Evolutionary conservation across 35 echinoderm and acorn worm species (phyloP).

Genomic region (Ophiothrix spiculata): DNA sequence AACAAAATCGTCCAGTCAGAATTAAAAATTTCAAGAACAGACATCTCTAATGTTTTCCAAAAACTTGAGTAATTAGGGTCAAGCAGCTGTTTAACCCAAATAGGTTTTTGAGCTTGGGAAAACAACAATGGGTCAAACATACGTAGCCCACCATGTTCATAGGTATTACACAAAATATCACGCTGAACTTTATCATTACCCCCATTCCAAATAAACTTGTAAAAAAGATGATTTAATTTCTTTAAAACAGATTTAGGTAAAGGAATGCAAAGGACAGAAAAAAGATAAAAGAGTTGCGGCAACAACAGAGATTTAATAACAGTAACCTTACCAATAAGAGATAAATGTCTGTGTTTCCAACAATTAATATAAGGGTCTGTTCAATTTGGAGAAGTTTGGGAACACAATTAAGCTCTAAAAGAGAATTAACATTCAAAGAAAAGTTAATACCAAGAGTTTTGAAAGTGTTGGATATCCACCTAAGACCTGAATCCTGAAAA

Average conservation of each 20-base stretch:
- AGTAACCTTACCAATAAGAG: slow-evolving; percentile 1
- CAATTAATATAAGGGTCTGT: slow-evolving; percentile 10
- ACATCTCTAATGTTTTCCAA: background rate
- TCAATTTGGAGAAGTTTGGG: background rate
- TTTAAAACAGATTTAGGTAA: slow-evolving; percentile 11
- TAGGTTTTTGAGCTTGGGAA: background rate
- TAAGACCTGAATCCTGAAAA: background rate
- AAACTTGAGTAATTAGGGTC: background rate
- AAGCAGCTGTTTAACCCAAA: background rate
- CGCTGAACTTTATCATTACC: background rate
- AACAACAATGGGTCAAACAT: background rate
- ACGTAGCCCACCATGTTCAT: background rate
- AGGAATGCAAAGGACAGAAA: slow-evolving; percentile 1
- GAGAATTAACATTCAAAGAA: background rate
- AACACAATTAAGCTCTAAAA: slow-evolving; percentile 17
- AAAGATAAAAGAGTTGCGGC: slow-evolving; percentile 18
- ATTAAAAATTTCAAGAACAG: background rate
- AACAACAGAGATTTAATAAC: slow-evolving; percentile 28
- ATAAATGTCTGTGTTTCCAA: slow-evolving; percentile 5
- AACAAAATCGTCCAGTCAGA: background rate
- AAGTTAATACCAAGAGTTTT: slow-evolving; percentile 16
- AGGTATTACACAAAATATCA: background rate
- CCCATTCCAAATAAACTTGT: slow-evolving; percentile 22
- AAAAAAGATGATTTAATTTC: slow-evolving; percentile 1
- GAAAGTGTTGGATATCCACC: background rate